Evolutionary conservation across 2,797 vertebrate genomes (phyloP).

Genomic region (Eulemur rubriventer): DNA sequence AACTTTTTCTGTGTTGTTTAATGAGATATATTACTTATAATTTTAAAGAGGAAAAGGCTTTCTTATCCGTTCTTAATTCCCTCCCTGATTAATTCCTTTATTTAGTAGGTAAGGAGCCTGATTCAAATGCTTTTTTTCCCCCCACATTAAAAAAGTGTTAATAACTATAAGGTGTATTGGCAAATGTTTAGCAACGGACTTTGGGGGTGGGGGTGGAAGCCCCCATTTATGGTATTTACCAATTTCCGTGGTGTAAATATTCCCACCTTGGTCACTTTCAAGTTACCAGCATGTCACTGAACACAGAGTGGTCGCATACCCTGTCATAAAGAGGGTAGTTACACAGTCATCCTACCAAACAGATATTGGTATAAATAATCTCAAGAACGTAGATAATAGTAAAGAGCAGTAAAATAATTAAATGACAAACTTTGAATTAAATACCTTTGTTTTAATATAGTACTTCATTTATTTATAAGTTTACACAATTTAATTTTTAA

Average conservation of each 20-base stretch:
- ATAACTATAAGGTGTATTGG: background rate
- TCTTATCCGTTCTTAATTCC: background rate
- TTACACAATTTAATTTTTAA: background rate
- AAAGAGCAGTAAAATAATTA: background rate
- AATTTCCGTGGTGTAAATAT: background rate
- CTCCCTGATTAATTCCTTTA: background rate
- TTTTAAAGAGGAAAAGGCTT: background rate
- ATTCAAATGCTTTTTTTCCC: background rate
- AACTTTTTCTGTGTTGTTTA: background rate
- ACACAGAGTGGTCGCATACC: background rate
- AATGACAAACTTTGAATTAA: background rate
- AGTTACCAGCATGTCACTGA: background rate
- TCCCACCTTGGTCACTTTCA: background rate
- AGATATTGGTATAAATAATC: background rate
- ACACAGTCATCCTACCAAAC: background rate
- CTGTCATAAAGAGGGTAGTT: background rate
- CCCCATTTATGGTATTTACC: background rate
- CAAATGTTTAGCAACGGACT: background rate
- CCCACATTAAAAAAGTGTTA: background rate
- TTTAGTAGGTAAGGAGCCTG: background rate
- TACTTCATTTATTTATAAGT: background rate
- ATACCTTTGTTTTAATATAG: conserved; percentile 21
- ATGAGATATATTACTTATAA: background rate
- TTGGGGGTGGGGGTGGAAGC: background rate
- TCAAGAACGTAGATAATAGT: background rate